These are phyloP conservation scores for Trogon melanurus DNA, from an alignment of 2,113 vertebrate genomes.

Conservation along the genomic window DNA sequence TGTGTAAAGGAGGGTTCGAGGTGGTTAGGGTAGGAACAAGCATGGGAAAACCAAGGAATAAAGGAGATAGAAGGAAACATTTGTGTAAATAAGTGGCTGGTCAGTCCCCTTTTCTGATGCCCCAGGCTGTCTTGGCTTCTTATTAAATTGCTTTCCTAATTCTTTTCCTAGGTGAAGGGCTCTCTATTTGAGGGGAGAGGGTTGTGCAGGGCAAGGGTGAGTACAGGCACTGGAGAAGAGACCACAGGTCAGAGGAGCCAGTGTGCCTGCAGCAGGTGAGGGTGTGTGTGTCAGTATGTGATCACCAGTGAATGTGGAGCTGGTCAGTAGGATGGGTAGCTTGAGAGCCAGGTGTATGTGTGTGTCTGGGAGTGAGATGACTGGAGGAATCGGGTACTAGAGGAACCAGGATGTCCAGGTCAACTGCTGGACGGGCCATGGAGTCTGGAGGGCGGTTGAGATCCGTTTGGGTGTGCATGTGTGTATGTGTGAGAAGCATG, in stretches of 20 bases:
- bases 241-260: neutral
- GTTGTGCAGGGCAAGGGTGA: too few species aligned
- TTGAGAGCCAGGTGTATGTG: neutral
- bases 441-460: neutral
- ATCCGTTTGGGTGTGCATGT: neutral
- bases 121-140: neutral
- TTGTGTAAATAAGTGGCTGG: neutral
- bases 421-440: neutral
- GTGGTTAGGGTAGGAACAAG: neutral
- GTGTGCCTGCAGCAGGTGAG: neutral
- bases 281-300: neutral
- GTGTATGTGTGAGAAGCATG: neutral
- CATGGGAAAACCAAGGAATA: neutral
- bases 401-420: neutral
- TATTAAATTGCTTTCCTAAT: neutral
- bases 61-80: neutral
- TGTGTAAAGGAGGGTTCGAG: neutral
- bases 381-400: neutral
- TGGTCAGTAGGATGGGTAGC: neutral
- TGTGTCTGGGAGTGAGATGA: neutral
- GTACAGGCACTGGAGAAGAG: neutral
- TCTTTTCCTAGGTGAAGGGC: neutral
- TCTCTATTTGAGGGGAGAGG: neutral
- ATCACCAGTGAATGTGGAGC: neutral
- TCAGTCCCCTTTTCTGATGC: neutral